Percentiles rank a stretch among this genome's conserved stretches.
These are phyloP conservation scores for Metacarcinus magister DNA, from an alignment of 2,888 invertebrate genomes.

Conservation along the genomic window DNA sequence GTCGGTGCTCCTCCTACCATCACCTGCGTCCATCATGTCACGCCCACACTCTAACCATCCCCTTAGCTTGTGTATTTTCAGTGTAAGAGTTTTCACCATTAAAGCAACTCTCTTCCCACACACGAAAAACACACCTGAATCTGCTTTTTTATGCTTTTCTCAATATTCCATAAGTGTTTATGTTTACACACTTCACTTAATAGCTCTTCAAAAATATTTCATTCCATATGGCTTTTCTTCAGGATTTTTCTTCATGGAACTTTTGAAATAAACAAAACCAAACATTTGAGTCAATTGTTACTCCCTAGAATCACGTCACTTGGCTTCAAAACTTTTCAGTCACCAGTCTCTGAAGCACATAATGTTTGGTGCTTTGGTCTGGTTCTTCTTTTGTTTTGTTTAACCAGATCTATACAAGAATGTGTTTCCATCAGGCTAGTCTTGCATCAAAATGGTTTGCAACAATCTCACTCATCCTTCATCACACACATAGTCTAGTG, in stretches of 20 bases:
- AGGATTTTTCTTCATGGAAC: not conserved
- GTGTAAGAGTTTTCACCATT: not conserved
- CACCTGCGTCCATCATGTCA: not conserved
- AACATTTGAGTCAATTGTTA: not conserved
- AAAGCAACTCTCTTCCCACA: not conserved
- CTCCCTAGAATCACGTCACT: not conserved
- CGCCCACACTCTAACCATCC: not conserved
- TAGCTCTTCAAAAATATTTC: not conserved
- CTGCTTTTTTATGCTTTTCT: not conserved
- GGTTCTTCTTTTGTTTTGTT: not conserved
- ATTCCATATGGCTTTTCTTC: not conserved
- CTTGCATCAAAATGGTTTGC: not conserved
- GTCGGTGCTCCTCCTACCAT: not conserved
- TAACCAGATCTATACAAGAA: not conserved
- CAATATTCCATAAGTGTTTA: not conserved
- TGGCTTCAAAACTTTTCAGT: not conserved
- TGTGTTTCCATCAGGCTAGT: conserved; percentile 15
- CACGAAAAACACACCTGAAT: not conserved
- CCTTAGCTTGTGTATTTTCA: not conserved
- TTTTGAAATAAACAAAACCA: not conserved
- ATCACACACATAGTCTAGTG: not conserved
- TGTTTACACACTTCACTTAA: not conserved
- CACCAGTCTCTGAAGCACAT: not conserved
- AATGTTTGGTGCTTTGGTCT: not conserved
- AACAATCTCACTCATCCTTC: not conserved